Evolutionary conservation across 1,140 invertebrate species (phyloP).

Genomic region (Eumeta japonica): DNA sequence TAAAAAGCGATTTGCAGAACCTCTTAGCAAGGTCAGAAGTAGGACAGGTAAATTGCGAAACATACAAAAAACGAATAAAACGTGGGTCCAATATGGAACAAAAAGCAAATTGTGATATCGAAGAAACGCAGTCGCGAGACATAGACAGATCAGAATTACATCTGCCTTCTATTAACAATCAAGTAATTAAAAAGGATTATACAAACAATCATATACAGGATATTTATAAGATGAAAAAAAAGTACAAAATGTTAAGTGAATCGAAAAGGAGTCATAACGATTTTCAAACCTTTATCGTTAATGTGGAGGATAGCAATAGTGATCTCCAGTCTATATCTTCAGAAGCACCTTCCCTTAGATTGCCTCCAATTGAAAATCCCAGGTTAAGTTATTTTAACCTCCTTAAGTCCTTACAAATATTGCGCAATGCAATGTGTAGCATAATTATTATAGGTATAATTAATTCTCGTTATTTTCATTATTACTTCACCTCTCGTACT

Average conservation of each 20-base stretch:
- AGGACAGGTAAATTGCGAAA: too few species aligned
- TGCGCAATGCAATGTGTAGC: too few species aligned
- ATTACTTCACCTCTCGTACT: conserved; percentile 9
- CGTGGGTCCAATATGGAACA: too few species aligned
- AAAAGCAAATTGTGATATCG: too few species aligned
- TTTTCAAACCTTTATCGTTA: conserved; percentile 39
- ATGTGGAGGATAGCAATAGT: conserved; percentile 23
- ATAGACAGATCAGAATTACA: conserved; percentile 15
- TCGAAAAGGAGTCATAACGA: conserved; percentile 26
- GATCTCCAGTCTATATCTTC: conserved; percentile 27
- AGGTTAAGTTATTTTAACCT: too few species aligned
- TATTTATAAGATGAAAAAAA: conserved; percentile 18
- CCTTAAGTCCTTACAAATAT: too few species aligned
- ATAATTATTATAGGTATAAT: too few species aligned
- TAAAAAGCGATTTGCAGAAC: conserved; percentile 38
- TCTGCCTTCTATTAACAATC: conserved; percentile 42
- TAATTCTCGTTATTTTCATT: too few species aligned
- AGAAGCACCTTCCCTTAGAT: conserved; percentile 42
- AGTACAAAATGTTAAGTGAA: conserved; percentile 28
- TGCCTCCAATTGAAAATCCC: conserved; percentile 42
- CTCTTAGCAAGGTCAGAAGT: too few species aligned
- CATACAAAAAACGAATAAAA: too few species aligned
- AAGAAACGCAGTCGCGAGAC: too few species aligned
- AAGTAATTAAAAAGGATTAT: conserved; percentile 12
- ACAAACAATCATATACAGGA: conserved; percentile 18